Conservation (phyloP, 2,113 vertebrate genomes). For the Alosa alosa region DNA sequence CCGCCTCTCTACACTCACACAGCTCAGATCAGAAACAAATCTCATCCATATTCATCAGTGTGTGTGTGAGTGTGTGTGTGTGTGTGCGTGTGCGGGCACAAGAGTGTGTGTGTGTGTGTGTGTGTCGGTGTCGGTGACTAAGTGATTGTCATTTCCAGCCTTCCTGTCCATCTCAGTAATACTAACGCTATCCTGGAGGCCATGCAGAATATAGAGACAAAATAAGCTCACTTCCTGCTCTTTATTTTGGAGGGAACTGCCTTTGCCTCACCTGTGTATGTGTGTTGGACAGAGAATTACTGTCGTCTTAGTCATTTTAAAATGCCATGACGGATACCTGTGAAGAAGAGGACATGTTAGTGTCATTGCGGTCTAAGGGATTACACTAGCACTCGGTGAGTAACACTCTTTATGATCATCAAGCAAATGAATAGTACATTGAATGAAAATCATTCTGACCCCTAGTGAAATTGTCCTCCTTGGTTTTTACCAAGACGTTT, state of each 20-base stretch:
- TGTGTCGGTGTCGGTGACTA: conserved; percentile 50
- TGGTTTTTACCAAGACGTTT: neutral
- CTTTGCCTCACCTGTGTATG: conserved; percentile 16
- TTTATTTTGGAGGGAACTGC: conserved; percentile 6
- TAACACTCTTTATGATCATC: neutral
- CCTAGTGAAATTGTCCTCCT: neutral
- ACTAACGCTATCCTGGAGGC: conserved; percentile 42
- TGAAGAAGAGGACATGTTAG: neutral
- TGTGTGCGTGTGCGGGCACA: neutral
- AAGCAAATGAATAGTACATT: neutral
- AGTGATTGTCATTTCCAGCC: conserved; percentile 66
- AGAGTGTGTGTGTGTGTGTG: conserved; percentile 53
- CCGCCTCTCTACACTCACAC: neutral
- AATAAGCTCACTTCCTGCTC: conserved; percentile 11
- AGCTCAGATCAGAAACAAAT: conserved; percentile 5
- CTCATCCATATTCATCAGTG: conserved; percentile 55
- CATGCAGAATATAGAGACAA: conserved; percentile 55
- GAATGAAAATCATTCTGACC: neutral
- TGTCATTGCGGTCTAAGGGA: neutral
- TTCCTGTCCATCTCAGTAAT: conserved; percentile 62
- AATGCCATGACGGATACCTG: neutral
- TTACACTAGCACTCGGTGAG: neutral
- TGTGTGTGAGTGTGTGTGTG: conserved; percentile 40
- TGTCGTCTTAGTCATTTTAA: conserved; percentile 12
- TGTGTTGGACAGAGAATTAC: neutral